phyloP scores from a whole-genome alignment of 2,113 vertebrate species.

The Passerina amoena region DNA sequence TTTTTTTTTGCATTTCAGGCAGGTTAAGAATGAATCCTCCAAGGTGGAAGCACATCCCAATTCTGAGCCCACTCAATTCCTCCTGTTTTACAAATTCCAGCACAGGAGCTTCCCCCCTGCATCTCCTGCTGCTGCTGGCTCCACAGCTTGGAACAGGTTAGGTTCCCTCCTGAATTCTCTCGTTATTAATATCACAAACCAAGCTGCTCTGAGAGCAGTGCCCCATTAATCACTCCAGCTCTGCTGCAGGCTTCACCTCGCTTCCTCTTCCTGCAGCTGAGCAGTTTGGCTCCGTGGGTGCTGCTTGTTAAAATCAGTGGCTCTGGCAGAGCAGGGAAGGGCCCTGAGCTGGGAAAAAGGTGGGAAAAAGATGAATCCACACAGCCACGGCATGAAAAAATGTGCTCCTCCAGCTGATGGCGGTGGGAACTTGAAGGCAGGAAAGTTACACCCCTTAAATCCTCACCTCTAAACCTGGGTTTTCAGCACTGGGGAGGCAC shows the following conservation, averaged over 20 bases:
- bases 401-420: accelerated
- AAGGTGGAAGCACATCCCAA: background rate
- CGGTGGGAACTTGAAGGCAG: background rate
- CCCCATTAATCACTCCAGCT: constrained; percentile 53
- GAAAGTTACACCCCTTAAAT: background rate
- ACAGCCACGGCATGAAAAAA: background rate
- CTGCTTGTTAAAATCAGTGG: background rate
- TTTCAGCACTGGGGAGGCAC: background rate
- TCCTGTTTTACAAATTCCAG: background rate
- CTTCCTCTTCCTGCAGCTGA: constrained; percentile 26
- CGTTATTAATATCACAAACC: constrained; percentile 58
- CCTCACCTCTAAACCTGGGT: background rate
- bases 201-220: constrained; percentile 7
- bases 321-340: background rate
- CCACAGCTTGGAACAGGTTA: background rate
- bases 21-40: background rate
- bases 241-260: constrained; percentile 13
- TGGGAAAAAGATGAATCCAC: background rate
- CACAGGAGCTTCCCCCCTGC: background rate
- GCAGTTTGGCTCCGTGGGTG: background rate
- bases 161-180: constrained; percentile 55
- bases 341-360: background rate
- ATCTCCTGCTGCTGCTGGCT: background rate
- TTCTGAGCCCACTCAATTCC: background rate
- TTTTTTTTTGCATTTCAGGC: background rate